Evolutionary conservation across 2,888 invertebrate genomes (phyloP).

Genomic region (Muschampia plurimacula): DNA sequence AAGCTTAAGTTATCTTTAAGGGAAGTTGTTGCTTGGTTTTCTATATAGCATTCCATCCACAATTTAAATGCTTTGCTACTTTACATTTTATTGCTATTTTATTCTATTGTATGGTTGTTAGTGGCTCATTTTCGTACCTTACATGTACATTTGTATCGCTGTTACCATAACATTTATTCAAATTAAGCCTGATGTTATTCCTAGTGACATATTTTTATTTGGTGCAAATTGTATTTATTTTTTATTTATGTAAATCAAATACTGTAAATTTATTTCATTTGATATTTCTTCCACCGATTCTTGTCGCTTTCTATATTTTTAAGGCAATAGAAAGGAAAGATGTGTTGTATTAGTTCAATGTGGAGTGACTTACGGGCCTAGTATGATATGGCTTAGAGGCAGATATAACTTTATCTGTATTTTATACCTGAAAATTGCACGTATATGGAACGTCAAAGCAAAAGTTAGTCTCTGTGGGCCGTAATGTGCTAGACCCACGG

Average conservation of each 20-base stretch:
- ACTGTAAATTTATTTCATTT: background rate
- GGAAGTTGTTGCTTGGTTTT: slow-evolving; percentile 28
- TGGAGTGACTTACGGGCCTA: background rate
- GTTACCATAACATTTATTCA: slow-evolving; percentile 27
- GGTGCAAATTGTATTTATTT: slow-evolving; percentile 10
- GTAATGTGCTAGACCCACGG: background rate
- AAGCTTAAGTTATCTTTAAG: slow-evolving; percentile 11
- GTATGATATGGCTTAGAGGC: background rate
- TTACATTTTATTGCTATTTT: slow-evolving; percentile 9
- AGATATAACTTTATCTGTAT: background rate
- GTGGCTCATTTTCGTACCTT: background rate
- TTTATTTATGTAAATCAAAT: background rate
- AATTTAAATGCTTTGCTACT: slow-evolving; percentile 37
- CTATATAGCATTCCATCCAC: slow-evolving; percentile 65
- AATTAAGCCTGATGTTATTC: slow-evolving; percentile 12
- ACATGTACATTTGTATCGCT: slow-evolving; percentile 6
- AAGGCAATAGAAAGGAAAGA: background rate
- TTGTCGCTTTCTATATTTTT: background rate
- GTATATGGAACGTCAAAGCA: background rate
- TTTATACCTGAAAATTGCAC: slow-evolving; percentile 1
- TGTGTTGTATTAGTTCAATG: background rate
- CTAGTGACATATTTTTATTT: slow-evolving; percentile 11
- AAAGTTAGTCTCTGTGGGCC: background rate
- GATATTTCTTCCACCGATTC: slow-evolving; percentile 26
- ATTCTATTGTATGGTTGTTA: slow-evolving; percentile 15